A percentile compares a stretch with the other conserved stretches of the same genome.
phyloP scores from a whole-genome alignment of 2,113 vertebrate genomes.

The Dasyprocta punctata region DNA sequence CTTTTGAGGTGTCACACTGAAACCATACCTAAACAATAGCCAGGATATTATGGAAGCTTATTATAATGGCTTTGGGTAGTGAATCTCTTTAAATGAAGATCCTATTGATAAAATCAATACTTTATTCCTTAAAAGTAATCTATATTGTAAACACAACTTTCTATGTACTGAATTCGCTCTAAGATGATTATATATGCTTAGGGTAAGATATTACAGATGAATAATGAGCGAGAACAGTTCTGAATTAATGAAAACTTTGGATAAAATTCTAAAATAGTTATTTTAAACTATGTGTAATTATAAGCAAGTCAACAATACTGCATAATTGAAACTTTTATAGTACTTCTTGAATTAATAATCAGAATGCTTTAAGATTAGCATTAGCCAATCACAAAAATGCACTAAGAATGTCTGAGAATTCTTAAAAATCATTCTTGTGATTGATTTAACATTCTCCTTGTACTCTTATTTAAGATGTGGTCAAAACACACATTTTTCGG shows the following conservation, averaged over 20 bases:
- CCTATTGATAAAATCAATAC: not conserved
- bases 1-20: not conserved
- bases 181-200: not conserved
- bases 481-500: not conserved
- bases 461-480: not conserved
- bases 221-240: not conserved
- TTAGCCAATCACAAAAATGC: slow-evolving; percentile 30
- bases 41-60: not conserved
- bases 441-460: not conserved
- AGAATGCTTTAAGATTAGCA: slow-evolving; percentile 16
- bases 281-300: not conserved
- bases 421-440: not conserved
- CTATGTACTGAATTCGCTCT: not conserved
- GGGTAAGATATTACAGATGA: not conserved
- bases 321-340: not conserved
- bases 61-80: not conserved
- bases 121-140: slow-evolving; percentile 31
- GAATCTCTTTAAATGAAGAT: slow-evolving; percentile 22
- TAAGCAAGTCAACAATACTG: not conserved
- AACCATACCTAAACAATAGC: not conserved
- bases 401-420: slow-evolving; percentile 1
- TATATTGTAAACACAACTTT: not conserved
- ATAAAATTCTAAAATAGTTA: not conserved
- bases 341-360: slow-evolving; percentile 34
- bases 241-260: slow-evolving; percentile 5